These are phyloP conservation scores for Harpagoxenus sublaevis DNA, from an alignment of 2,888 invertebrate species.

Conservation along the genomic window DNA sequence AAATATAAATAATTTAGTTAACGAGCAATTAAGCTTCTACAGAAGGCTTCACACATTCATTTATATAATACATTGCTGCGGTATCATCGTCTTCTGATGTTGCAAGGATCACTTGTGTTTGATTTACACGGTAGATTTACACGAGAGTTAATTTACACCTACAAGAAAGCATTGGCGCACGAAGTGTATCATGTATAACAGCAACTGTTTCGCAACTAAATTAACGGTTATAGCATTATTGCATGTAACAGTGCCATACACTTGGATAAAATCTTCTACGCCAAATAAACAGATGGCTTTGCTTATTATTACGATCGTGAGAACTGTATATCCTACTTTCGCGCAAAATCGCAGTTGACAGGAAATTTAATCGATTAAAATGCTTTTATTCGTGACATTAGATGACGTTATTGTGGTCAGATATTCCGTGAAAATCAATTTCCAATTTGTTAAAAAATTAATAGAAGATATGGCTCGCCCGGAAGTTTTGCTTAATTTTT, in stretches of 20 bases:
- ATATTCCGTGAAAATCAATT: background rate
- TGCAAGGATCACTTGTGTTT: slow-evolving; percentile 38
- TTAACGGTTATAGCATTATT: slow-evolving; percentile 56
- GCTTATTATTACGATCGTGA: slow-evolving; percentile 33
- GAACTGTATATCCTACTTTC: background rate
- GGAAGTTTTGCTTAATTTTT: slow-evolving; percentile 6
- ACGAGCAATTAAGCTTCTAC: slow-evolving; percentile 31
- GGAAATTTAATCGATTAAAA: background rate
- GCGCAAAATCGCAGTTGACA: background rate
- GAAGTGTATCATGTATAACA: slow-evolving; percentile 53
- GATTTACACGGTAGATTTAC: slow-evolving; percentile 56
- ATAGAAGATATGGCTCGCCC: background rate
- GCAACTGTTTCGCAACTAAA: slow-evolving; percentile 52
- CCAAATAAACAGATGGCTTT: slow-evolving; percentile 46
- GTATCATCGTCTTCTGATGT: slow-evolving; percentile 23
- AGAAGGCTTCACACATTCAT: background rate
- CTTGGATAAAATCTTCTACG: slow-evolving; percentile 35
- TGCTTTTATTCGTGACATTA: background rate
- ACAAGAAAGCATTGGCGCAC: slow-evolving; percentile 47
- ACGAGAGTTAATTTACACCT: slow-evolving; percentile 56
- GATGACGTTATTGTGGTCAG: background rate
- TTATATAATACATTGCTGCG: background rate
- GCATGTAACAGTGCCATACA: slow-evolving; percentile 42
- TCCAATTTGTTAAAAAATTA: background rate
- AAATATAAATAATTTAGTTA: slow-evolving; percentile 12